Conservation (phyloP, 2,888 invertebrate genomes). For the Lucinisca nassula region DNA sequence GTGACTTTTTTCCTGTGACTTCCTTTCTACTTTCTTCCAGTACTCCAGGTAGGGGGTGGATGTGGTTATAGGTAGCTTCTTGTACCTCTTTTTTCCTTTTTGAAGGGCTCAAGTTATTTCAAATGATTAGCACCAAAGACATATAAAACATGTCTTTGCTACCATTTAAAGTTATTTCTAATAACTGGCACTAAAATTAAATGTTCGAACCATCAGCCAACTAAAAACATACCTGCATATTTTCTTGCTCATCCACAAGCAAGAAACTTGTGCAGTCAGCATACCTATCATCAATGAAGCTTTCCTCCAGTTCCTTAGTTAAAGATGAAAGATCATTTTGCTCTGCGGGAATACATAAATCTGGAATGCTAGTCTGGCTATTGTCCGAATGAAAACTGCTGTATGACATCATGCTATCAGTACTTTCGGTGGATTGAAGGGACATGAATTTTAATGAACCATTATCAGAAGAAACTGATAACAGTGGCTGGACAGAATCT, state of each 20-base stretch:
- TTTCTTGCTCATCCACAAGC: slow-evolving; percentile 86
- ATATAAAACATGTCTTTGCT: no score
- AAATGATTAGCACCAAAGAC: no score
- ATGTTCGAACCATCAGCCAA: no score
- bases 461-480: slow-evolving; percentile 77
- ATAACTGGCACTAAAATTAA: no score
- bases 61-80: no score
- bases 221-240: slow-evolving; percentile 81
- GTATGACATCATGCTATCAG: slow-evolving; percentile 72
- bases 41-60: no score
- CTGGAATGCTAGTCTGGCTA: slow-evolving; percentile 79
- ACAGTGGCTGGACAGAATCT: slow-evolving; percentile 77
- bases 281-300: slow-evolving; percentile 71
- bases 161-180: no score
- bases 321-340: slow-evolving; percentile 65
- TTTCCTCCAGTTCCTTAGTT: slow-evolving; percentile 70
- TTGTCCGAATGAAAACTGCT: slow-evolving; percentile 77
- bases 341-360: slow-evolving; percentile 71
- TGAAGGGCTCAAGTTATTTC: no score
- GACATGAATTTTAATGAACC: slow-evolving; percentile 84
- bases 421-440: slow-evolving; percentile 76
- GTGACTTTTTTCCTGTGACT: no score
- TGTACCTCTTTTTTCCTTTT: no score
- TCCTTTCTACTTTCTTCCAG: no score
- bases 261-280: slow-evolving; percentile 83